A percentile compares a stretch with the other conserved stretches of the same genome.
Conservation (phyloP, 2,888 invertebrate genomes). For the Drosophila suboccidentalis region DNA sequence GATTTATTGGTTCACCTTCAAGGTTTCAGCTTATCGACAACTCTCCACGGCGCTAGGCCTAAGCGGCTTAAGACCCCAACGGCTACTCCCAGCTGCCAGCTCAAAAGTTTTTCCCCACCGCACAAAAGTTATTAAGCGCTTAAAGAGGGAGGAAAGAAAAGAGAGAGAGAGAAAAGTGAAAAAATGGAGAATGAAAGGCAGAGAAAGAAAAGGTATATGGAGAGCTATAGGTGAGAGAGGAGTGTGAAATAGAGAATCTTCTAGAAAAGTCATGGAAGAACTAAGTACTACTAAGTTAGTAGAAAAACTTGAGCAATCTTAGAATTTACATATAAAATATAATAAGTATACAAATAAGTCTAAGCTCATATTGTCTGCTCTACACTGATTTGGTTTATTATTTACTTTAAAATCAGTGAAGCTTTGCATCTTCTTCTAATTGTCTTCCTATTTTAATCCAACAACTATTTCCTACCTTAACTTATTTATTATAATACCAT, state of each 20-base stretch:
- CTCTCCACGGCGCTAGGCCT: conserved; percentile 64
- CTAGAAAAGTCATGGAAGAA: too few relatives aligned
- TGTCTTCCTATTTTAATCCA: too few relatives aligned
- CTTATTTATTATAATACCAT: too few relatives aligned
- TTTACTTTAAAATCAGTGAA: too few relatives aligned
- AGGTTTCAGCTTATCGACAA: conserved; percentile 60
- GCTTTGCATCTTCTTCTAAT: too few relatives aligned
- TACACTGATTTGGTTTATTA: too few relatives aligned
- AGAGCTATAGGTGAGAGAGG: background rate
- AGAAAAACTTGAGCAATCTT: too few relatives aligned
- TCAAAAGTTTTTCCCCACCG: conserved; percentile 31
- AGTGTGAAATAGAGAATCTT: background rate
- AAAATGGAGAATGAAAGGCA: background rate
- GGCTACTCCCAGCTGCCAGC: conserved; percentile 42
- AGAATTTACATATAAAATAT: too few relatives aligned
- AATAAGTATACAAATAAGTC: too few relatives aligned
- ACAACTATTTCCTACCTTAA: too few relatives aligned
- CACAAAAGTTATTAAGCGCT: conserved; percentile 35
- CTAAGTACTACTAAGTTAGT: too few relatives aligned
- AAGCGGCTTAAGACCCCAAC: conserved; percentile 65
- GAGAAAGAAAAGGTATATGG: background rate
- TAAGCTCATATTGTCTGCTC: too few relatives aligned
- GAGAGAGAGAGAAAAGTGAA: background rate
- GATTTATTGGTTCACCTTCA: conserved; percentile 63
- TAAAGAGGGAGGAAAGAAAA: background rate